Conservation (phyloP, 2,888 invertebrate species). For the Mimachlamys varia region DNA sequence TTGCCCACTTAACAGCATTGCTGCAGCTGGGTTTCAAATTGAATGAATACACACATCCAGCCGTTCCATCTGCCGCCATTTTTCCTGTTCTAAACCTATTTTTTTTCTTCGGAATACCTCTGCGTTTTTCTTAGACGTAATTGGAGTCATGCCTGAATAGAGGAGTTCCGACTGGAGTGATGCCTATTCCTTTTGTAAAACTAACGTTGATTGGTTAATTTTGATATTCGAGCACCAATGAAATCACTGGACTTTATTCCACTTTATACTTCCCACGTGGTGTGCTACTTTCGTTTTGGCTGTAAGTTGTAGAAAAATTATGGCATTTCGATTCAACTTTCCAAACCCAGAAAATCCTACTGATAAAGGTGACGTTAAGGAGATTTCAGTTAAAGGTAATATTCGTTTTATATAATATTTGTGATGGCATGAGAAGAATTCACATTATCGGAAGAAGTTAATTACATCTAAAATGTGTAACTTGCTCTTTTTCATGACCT, state of each 20-base stretch:
- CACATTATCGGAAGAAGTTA: too few species aligned
- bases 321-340: conserved; percentile 22
- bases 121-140: background rate
- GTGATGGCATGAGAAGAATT: too few species aligned
- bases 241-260: background rate
- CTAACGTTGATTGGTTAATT: background rate
- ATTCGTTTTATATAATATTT: background rate
- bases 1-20: conserved; percentile 60
- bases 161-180: too few species aligned
- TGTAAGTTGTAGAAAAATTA: background rate
- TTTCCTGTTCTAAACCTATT: background rate
- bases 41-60: background rate
- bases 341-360: background rate
- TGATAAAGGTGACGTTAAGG: background rate
- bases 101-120: background rate
- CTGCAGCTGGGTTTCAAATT: conserved; percentile 39
- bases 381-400: background rate
- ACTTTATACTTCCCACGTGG: background rate
- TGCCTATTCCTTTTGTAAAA: background rate
- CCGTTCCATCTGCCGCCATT: conserved; percentile 25
- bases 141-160: too few species aligned
- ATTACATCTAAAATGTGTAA: too few species aligned
- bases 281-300: conserved; percentile 16
- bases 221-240: background rate
- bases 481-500: too few species aligned